Conservation (phyloP, 2,113 vertebrate species). For the Coryphaenoides rupestris region DNA sequence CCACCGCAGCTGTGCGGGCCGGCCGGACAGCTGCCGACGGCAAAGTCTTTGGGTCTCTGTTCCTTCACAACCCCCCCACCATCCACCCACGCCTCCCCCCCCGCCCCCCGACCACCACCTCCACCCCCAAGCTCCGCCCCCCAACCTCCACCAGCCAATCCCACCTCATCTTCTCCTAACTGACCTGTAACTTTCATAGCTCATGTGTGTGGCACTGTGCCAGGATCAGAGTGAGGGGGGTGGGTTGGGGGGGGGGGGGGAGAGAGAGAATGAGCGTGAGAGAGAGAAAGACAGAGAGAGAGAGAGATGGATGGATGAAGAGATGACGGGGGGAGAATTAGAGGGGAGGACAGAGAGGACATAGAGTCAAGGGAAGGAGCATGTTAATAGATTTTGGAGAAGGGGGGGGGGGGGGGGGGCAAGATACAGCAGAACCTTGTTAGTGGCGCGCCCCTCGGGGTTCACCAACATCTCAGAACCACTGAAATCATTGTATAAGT, state of each 20-base stretch:
- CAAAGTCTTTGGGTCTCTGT: constrained; percentile 41
- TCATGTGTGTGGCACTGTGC: constrained; percentile 53
- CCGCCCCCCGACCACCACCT: constrained; percentile 28
- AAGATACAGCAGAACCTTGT: constrained; percentile 16
- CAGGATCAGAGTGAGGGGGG: constrained; percentile 41
- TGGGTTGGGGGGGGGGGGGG: neutral
- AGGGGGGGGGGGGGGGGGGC: no score
- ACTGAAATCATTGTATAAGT: constrained; percentile 24
- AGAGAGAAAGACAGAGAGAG: neutral
- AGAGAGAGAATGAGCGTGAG: neutral
- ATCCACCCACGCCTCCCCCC: constrained; percentile 25
- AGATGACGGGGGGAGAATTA: neutral
- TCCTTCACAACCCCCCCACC: constrained; percentile 25
- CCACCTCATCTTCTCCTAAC: constrained; percentile 54
- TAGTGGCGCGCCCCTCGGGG: constrained; percentile 24
- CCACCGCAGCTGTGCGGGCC: constrained; percentile 68
- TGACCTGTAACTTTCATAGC: constrained; percentile 72
- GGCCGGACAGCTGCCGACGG: constrained; percentile 71
- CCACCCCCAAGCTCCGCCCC: no score
- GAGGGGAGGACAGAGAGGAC: no score
- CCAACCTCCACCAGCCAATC: constrained; percentile 9
- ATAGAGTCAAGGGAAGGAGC: no score
- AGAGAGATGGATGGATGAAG: no score
- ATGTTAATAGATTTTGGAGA: constrained; percentile 49
- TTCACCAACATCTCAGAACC: constrained; percentile 16